These are phyloP conservation scores for Phalangium opilio DNA, from an alignment of 2,888 invertebrate species.

Conservation along the genomic window DNA sequence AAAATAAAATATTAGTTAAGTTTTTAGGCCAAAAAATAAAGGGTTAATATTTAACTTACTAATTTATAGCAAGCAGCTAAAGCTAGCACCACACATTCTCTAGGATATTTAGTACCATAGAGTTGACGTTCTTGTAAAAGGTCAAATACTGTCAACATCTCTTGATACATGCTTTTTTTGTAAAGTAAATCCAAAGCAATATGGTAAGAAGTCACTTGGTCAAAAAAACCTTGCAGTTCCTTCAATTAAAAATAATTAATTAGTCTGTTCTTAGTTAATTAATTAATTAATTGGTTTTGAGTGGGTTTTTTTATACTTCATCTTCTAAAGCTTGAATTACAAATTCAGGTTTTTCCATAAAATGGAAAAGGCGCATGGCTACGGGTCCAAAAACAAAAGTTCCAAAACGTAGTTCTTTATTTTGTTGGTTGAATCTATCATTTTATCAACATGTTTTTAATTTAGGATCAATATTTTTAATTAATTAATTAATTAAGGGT, in stretches of 20 bases:
- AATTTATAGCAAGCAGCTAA: slow-evolving; percentile 58
- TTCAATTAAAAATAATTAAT: slow-evolving; percentile 33
- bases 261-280: too few relatives aligned
- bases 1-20: not conserved
- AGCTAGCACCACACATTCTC: slow-evolving; percentile 48
- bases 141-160: slow-evolving; percentile 49
- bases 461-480: not conserved
- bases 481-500: too few relatives aligned
- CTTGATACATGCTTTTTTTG: slow-evolving; percentile 47
- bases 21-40: not conserved
- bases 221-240: slow-evolving; percentile 50
- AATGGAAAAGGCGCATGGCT: slow-evolving; percentile 59
- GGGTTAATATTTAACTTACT: slow-evolving; percentile 35
- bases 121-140: slow-evolving; percentile 43
- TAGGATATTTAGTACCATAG: slow-evolving; percentile 48
- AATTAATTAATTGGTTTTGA: not conserved
- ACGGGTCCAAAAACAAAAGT: slow-evolving; percentile 66
- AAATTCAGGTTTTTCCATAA: slow-evolving; percentile 48
- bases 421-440: slow-evolving; percentile 50
- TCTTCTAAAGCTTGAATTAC: slow-evolving; percentile 36
- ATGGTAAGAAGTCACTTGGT: slow-evolving; percentile 50
- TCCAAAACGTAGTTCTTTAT: slow-evolving; percentile 55
- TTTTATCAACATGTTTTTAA: slow-evolving; percentile 1
- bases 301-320: slow-evolving; percentile 23
- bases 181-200: slow-evolving; percentile 54